Base-by-base conservation (phyloP, 2,113 vertebrate genomes). In the Notothenia coriiceps region DNA sequence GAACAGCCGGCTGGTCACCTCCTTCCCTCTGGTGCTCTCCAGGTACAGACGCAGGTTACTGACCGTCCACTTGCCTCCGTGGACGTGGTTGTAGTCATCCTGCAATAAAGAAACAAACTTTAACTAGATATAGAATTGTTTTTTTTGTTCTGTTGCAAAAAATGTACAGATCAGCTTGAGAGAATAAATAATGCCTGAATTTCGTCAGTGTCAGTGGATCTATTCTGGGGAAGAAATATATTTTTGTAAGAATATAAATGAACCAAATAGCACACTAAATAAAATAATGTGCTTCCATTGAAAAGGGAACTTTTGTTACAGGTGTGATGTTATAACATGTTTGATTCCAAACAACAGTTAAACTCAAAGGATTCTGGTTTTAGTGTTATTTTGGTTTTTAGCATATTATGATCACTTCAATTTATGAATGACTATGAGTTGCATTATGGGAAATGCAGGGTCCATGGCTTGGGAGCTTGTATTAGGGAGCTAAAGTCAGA, bases 11-110 rank as follows among this genome's bases (percentile, higher is more conserved):
- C 91, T 93, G 11, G 98, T 99, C 89, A 99, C 98, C 71, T 98
- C 97, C 86, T 94, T 96, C 61, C 98, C 98, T 20, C 97, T 94
- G 33, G 98, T 99, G 95, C 98, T 99, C 94, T 99, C 98, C 82
- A 99, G 93, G 89, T 99, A 99, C 51, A 99, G 93, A 9, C 97
- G 96, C 72, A 99, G 92, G 89, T 99, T 99, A 85, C 92, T 97
- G 86, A 99, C 97, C 0, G 97, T 98, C 98, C 98, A 99, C 90
- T 99, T 99, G 70, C 98, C 98, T 35, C 98, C 98, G 0, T 99
- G 98, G 74, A 99, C 96, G 17, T 98, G 97, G 89, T 99, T 99
- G 93, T 99, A 99, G 88, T 99, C 98, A 54, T 99, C 98, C 98
- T 99, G 93, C n/a, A 60, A 61, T 77, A 51, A 75, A 59, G 69